A percentile compares a stretch with the other conserved stretches of the same genome.
These are phyloP conservation scores for Coreius guichenoti DNA, from an alignment of 2,797 vertebrate species.

Conservation along the genomic window DNA sequence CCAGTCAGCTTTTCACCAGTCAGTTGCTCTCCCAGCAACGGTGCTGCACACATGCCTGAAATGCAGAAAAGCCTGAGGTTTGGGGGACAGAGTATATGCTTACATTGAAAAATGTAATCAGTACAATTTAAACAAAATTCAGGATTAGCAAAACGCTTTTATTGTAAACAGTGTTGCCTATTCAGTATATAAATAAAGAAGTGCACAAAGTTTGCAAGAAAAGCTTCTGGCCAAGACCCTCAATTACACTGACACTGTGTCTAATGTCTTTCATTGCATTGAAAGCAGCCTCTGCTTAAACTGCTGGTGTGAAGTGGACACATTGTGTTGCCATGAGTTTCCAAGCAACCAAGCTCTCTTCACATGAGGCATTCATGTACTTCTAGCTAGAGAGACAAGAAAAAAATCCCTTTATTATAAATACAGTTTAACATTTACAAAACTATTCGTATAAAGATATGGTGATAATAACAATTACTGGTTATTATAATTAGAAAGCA, in stretches of 20 bases:
- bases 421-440: background rate
- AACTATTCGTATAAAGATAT: background rate
- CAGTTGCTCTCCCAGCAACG: constrained; percentile 59
- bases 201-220: background rate
- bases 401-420: background rate
- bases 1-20: constrained; percentile 59
- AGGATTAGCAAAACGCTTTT: background rate
- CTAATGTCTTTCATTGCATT: constrained; percentile 45
- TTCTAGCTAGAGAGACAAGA: constrained; percentile 2
- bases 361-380: constrained; percentile 53
- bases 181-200: background rate
- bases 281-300: constrained; percentile 55
- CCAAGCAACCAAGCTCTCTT: constrained; percentile 60
- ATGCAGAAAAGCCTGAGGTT: background rate
- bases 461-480: background rate
- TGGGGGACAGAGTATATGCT: background rate
- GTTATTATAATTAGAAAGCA: background rate
- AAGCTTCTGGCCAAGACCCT: background rate
- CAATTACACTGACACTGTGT: background rate
- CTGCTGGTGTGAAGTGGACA: constrained; percentile 51
- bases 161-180: background rate
- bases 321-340: constrained; percentile 59
- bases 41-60: background rate
- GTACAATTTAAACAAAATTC: background rate
- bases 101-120: background rate